phyloP scores from a whole-genome alignment of 2,888 invertebrate genomes.

The Diaprepes abbreviatus region DNA sequence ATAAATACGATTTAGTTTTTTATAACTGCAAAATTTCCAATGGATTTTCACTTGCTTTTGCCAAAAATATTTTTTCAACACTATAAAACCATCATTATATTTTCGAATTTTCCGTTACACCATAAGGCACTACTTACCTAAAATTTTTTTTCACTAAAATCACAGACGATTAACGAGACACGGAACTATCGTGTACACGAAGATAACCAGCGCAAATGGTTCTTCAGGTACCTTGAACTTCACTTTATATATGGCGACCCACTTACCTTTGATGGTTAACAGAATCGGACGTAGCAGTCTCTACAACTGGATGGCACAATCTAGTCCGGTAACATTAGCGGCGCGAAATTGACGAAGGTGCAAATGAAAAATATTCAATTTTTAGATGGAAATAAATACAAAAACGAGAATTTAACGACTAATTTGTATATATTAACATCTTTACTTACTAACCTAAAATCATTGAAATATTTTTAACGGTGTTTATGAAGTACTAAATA shows the following conservation, averaged over 20 bases:
- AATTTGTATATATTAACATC: background rate
- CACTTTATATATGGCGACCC: conserved; percentile 86
- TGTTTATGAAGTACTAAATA: conserved; percentile 1
- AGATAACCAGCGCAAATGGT: conserved; percentile 63
- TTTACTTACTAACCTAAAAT: conserved; percentile 2
- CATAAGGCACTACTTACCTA: conserved; percentile 16
- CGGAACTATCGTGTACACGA: conserved; percentile 33
- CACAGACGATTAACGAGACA: conserved; percentile 32
- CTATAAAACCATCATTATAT: background rate
- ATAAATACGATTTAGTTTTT: background rate
- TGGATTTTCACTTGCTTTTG: background rate
- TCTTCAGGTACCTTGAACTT: conserved; percentile 83
- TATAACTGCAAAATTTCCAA: background rate
- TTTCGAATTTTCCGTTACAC: conserved; percentile 8
- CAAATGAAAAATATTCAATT: background rate
- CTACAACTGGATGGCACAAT: conserved; percentile 42
- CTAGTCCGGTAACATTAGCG: conserved; percentile 46
- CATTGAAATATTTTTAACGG: background rate
- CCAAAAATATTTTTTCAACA: background rate
- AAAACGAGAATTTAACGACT: background rate
- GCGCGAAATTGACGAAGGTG: conserved; percentile 34
- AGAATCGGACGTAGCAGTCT: conserved; percentile 45
- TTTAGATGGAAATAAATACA: background rate
- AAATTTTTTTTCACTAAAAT: conserved; percentile 22
- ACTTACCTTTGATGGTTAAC: conserved; percentile 69